Conservation (phyloP, 2,113 vertebrate genomes). For the Phasianus colchicus region DNA sequence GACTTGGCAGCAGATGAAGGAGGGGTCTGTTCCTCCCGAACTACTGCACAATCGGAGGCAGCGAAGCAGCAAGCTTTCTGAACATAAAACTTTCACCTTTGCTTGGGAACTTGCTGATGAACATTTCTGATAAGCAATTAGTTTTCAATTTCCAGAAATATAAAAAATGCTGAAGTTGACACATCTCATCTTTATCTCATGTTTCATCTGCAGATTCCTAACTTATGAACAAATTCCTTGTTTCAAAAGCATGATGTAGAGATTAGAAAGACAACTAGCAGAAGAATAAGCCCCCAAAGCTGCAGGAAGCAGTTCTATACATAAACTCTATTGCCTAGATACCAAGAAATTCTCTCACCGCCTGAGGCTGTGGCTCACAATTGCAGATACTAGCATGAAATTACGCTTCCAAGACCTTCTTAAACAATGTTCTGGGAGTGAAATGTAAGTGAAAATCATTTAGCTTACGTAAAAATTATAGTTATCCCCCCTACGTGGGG, state of each 20-base stretch:
- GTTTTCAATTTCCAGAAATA: constrained; percentile 40
- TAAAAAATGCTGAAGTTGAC: constrained; percentile 12
- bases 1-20: background rate
- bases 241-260: background rate
- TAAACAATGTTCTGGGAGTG: constrained; percentile 23
- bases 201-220: background rate
- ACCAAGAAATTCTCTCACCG: constrained; percentile 45
- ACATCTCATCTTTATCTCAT: background rate
- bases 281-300: constrained; percentile 11
- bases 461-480: background rate
- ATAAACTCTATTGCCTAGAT: constrained; percentile 48
- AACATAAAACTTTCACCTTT: constrained; percentile 34
- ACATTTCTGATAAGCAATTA: constrained; percentile 53
- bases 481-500: background rate
- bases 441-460: constrained; percentile 30
- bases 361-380: constrained; percentile 35
- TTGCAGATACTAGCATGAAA: constrained; percentile 4
- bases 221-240: constrained; percentile 20
- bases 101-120: constrained; percentile 32
- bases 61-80: constrained; percentile 1
- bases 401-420: constrained; percentile 43
- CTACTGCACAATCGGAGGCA: background rate
- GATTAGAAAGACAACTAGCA: constrained; percentile 23
- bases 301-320: constrained; percentile 27
- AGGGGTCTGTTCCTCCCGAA: background rate